A percentile compares a stretch with the other conserved stretches of the same genome.
Evolutionary conservation across 1,140 invertebrate species (phyloP).

Genomic region (Dysdera silvatica): DNA sequence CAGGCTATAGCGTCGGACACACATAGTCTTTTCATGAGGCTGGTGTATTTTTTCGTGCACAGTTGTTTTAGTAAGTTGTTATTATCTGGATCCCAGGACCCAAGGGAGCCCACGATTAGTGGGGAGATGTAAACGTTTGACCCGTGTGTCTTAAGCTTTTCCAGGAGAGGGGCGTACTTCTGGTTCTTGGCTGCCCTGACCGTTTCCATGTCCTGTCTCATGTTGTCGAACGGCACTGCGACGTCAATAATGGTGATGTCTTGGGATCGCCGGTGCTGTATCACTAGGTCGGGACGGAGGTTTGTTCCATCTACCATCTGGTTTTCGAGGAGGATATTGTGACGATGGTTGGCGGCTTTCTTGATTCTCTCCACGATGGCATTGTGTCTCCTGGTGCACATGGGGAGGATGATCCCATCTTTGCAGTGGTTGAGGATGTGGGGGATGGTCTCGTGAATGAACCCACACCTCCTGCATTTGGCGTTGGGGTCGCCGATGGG

Average conservation of each 20-base stretch:
- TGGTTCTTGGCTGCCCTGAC: too few species aligned
- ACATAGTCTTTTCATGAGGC: too few species aligned
- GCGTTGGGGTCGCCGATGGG: neutral
- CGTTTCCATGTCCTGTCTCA: too few species aligned
- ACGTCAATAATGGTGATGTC: neutral
- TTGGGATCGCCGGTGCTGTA: neutral
- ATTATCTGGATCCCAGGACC: neutral
- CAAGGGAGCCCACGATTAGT: neutral
- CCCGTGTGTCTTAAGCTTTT: neutral
- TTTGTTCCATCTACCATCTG: neutral
- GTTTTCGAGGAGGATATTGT: neutral
- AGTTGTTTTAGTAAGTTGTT: too few species aligned
- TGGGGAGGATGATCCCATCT: neutral
- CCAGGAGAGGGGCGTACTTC: too few species aligned
- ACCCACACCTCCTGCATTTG: neutral
- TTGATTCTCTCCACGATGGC: neutral
- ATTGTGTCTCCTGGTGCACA: neutral
- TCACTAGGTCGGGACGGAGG: neutral
- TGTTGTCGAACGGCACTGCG: neutral
- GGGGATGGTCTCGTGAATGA: neutral
- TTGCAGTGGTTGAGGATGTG: neutral
- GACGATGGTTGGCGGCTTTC: neutral
- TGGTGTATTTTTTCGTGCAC: too few species aligned
- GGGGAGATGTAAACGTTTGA: neutral
- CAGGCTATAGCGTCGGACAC: too few species aligned